These are phyloP conservation scores for Microplitis mediator DNA, from an alignment of 1,140 invertebrate genomes.

Conservation along the genomic window DNA sequence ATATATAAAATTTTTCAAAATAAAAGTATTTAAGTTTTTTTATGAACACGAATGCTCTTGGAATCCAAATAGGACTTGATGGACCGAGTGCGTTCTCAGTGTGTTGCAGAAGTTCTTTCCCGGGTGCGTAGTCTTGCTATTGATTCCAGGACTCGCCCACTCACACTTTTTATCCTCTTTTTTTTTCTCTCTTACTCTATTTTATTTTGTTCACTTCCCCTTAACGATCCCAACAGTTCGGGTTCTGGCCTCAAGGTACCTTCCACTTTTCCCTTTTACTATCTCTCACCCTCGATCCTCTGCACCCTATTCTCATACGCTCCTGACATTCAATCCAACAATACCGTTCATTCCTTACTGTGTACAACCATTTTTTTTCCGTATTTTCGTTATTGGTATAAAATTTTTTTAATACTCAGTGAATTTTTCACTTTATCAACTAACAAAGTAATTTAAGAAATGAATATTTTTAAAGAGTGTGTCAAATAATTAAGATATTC, in stretches of 20 bases:
- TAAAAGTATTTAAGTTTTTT: neutral
- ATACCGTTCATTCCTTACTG: neutral
- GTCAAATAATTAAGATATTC: neutral
- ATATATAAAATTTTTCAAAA: neutral
- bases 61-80: neutral
- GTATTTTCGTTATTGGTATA: neutral
- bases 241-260: neutral
- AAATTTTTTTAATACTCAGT: too few species aligned
- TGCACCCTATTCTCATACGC: constrained; percentile 2
- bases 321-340: neutral
- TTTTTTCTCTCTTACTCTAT: neutral
- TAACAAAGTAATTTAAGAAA: too few species aligned
- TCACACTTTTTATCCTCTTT: neutral
- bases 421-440: too few species aligned
- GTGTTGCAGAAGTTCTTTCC: constrained; percentile 5
- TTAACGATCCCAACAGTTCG: neutral
- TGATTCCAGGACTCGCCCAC: constrained; percentile 23
- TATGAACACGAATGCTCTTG: neutral
- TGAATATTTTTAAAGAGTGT: too few species aligned
- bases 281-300: constrained; percentile 5
- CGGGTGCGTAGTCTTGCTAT: constrained; percentile 15
- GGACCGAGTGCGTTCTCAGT: constrained; percentile 5
- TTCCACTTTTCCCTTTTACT: constrained; percentile 10
- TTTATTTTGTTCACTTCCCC: neutral
- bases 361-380: neutral